Conservation (phyloP, 2,113 vertebrate genomes). For the Platichthys flesus region DNA sequence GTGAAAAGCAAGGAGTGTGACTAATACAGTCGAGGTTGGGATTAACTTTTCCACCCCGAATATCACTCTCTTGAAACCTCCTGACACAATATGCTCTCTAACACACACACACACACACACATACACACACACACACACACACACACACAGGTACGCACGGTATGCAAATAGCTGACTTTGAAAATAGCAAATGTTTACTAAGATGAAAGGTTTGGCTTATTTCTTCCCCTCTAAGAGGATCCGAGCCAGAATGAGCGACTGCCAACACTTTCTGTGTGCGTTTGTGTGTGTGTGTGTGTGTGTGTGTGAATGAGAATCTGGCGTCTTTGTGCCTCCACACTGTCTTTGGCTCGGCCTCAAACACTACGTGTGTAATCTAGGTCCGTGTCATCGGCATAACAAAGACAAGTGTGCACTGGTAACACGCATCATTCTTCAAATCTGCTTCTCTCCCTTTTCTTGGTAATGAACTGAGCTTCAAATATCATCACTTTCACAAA, state of each 20-base stretch:
- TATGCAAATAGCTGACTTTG: conserved; percentile 68
- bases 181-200: conserved; percentile 72
- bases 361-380: conserved; percentile 47
- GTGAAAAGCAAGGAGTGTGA: conserved; percentile 48
- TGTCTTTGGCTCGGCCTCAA: conserved; percentile 52
- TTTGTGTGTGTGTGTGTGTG: conserved; percentile 4
- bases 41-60: conserved; percentile 71
- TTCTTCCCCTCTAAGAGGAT: conserved; percentile 68
- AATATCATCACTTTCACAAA: conserved; percentile 16
- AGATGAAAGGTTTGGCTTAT: conserved; percentile 77
- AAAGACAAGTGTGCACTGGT: conserved; percentile 43
- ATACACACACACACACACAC: conserved; percentile 16
- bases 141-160: conserved; percentile 10
- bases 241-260: conserved; percentile 65
- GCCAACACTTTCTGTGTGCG: conserved; percentile 57
- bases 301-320: conserved; percentile 31
- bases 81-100: conserved; percentile 58
- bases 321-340: conserved; percentile 45
- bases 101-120: conserved; percentile 28
- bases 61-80: conserved; percentile 66
- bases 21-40: conserved; percentile 68
- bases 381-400: conserved; percentile 62
- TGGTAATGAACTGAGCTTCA: conserved; percentile 26
- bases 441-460: conserved; percentile 9
- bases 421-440: conserved; percentile 47